Conservation (phyloP, 1,140 invertebrate species). For the Hylaeus anthracinus region DNA sequence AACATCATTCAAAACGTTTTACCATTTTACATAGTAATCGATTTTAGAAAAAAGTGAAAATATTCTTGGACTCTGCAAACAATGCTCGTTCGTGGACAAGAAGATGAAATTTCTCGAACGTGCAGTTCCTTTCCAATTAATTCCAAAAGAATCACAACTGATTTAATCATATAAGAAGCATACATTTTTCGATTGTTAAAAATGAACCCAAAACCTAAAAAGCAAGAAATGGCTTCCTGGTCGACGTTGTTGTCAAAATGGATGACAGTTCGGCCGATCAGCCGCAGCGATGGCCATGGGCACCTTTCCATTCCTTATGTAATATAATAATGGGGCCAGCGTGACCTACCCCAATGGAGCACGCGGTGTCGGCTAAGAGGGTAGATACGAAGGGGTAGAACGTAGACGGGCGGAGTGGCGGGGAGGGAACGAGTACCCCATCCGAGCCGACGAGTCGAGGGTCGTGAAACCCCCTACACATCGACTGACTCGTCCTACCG, state of each 20-base stretch:
- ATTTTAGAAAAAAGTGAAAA: no score
- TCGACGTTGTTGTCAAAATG: background rate
- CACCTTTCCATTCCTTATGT: constrained; percentile 32
- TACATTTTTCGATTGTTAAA: no score
- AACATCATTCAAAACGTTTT: no score
- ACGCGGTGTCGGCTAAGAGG: constrained; percentile 33
- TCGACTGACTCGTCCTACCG: constrained; percentile 58
- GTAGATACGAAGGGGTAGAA: constrained; percentile 26
- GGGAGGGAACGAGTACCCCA: constrained; percentile 40
- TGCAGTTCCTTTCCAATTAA: no score
- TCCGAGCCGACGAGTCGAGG: constrained; percentile 64
- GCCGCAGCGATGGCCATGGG: constrained; percentile 7
- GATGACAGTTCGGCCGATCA: background rate
- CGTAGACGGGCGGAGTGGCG: background rate
- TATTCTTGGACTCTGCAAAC: no score
- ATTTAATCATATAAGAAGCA: no score
- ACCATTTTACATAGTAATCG: no score
- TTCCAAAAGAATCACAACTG: no score
- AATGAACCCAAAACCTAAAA: no score
- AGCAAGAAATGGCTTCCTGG: no score
- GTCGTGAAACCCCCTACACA: constrained; percentile 71
- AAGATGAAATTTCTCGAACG: no score
- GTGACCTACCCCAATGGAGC: constrained; percentile 58
- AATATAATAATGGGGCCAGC: constrained; percentile 66
- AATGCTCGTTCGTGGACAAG: no score